Percentiles rank a stretch among this genome's conserved stretches.
Conservation (phyloP, 2,797 vertebrate species). For the Pseudochirops cupreus region DNA sequence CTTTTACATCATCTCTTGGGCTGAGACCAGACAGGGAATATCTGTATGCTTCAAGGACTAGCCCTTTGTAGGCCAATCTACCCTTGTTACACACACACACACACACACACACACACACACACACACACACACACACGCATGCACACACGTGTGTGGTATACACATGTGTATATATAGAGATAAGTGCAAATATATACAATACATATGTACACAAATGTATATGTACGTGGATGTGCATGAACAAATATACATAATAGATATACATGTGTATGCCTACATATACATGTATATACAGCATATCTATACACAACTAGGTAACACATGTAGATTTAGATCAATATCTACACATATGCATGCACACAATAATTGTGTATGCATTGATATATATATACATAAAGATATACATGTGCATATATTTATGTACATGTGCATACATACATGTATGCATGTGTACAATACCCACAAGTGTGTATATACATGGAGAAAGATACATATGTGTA, state of each 20-base stretch:
- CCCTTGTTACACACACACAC: neutral
- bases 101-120: neutral
- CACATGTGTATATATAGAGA: neutral
- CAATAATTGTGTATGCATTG: neutral
- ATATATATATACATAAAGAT: too few relatives aligned
- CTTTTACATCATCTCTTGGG: constrained; percentile 5
- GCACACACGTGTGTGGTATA: too few relatives aligned
- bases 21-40: neutral
- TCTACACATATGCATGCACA: too few relatives aligned
- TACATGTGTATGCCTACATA: neutral
- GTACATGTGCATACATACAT: too few relatives aligned
- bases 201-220: neutral
- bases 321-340: neutral
- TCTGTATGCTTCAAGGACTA: neutral
- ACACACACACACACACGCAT: too few relatives aligned
- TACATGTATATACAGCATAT: too few relatives aligned
- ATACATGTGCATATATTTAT: too few relatives aligned
- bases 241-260: neutral
- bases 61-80: neutral
- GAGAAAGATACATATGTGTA: neutral
- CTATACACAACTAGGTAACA: too few relatives aligned
- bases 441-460: too few relatives aligned
- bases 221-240: neutral
- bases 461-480: too few relatives aligned
- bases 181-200: neutral